phyloP scores from a whole-genome alignment of 2,113 vertebrate species.

The Heliornis fulica region DNA sequence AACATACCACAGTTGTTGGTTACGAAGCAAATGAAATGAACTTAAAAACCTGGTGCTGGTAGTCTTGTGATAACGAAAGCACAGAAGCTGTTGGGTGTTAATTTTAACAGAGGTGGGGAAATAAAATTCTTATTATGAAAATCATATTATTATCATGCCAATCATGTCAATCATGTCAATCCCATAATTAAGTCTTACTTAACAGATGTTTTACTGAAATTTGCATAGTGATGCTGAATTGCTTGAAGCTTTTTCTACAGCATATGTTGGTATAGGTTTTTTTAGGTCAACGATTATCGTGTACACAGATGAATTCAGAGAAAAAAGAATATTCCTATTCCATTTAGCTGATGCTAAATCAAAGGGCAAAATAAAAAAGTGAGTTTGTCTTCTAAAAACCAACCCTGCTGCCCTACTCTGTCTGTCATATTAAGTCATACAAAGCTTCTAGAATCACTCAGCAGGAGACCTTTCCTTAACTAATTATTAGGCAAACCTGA shows the following conservation, averaged over 20 bases:
- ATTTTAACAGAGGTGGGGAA: neutral
- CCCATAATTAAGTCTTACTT: neutral
- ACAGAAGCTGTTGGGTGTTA: neutral
- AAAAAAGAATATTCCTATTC: neutral
- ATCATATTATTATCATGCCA: neutral
- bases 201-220: slow-evolving; percentile 1
- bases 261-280: neutral
- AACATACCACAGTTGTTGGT: neutral
- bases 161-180: neutral
- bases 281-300: neutral
- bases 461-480: neutral
- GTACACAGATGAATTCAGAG: neutral
- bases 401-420: too few species aligned
- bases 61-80: neutral
- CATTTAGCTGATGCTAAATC: neutral
- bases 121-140: neutral
- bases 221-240: neutral
- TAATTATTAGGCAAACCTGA: neutral
- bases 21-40: neutral
- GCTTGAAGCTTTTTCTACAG: neutral
- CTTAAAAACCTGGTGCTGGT: accelerated
- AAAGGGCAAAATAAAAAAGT: neutral
- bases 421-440: neutral
- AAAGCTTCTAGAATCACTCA: neutral
- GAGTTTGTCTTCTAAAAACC: neutral